Evolutionary conservation across 2,888 invertebrate species (phyloP).

Genomic region (Nebria salina): DNA sequence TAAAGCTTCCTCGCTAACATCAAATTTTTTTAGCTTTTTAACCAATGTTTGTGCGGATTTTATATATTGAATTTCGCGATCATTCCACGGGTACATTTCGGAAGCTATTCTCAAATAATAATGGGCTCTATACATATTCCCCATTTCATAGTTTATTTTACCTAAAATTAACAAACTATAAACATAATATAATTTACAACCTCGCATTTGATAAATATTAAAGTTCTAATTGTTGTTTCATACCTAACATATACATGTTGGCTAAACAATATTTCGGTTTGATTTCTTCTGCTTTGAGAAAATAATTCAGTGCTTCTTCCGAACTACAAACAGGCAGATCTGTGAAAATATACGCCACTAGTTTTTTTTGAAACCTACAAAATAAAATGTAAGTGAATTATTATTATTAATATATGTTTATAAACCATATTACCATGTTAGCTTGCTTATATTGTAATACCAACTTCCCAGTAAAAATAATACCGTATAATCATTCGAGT

Average conservation of each 20-base stretch:
- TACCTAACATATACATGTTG: slow-evolving; percentile 81
- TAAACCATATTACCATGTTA: slow-evolving; percentile 71
- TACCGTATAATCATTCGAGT: slow-evolving; percentile 84
- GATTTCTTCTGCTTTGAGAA: slow-evolving; percentile 78
- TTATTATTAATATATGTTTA: neutral
- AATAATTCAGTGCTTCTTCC: slow-evolving; percentile 86
- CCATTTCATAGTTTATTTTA: slow-evolving; percentile 34
- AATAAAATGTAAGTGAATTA: neutral
- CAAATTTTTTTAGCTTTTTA: slow-evolving; percentile 56
- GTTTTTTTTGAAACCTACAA: slow-evolving; percentile 69
- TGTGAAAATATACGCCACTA: slow-evolving; percentile 79
- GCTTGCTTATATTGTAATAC: slow-evolving; percentile 83
- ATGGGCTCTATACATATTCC: slow-evolving; percentile 40
- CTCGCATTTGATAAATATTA: too few species aligned
- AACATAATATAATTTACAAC: too few species aligned
- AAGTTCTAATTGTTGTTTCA: too few species aligned
- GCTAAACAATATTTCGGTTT: slow-evolving; percentile 85
- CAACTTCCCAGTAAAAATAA: slow-evolving; percentile 86
- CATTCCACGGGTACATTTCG: slow-evolving; percentile 54
- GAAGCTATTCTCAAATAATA: slow-evolving; percentile 58
- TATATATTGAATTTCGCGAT: slow-evolving; percentile 55
- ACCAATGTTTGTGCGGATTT: slow-evolving; percentile 54
- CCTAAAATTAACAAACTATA: slow-evolving; percentile 6
- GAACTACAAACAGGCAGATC: slow-evolving; percentile 83
- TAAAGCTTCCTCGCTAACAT: slow-evolving; percentile 51